phyloP scores from a whole-genome alignment of 2,113 vertebrate species.

The Serranochromis macrocephalus region DNA sequence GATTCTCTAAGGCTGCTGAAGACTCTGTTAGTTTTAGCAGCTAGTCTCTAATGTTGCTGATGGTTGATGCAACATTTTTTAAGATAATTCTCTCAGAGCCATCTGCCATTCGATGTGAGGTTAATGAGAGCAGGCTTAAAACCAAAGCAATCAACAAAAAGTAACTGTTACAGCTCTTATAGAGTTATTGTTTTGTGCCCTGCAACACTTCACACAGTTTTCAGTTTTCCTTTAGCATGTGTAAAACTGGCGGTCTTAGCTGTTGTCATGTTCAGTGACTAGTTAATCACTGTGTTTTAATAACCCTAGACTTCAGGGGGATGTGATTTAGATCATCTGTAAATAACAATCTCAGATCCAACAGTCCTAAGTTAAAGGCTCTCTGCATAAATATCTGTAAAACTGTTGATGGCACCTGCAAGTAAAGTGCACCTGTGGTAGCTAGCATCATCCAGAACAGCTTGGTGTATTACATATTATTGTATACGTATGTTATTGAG shows the following conservation, averaged over 20 bases:
- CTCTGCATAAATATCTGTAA: not conserved
- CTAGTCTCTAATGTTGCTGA: not conserved
- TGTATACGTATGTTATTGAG: not conserved
- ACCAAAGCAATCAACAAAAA: not conserved
- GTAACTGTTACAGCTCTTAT: not conserved
- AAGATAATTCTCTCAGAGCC: not conserved
- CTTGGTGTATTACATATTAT: not conserved
- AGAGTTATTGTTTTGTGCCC: not conserved
- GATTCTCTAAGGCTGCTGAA: not conserved
- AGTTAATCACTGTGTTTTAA: not conserved
- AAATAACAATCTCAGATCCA: not conserved
- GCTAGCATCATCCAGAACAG: not conserved
- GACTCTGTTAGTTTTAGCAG: not conserved
- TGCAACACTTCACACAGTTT: not conserved
- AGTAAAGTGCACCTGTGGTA: not conserved
- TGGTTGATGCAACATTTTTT: not conserved
- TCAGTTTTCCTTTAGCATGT: not conserved
- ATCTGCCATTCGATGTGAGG: not conserved
- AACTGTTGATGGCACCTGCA: not conserved
- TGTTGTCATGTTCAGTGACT: not conserved
- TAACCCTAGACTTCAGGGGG: not conserved
- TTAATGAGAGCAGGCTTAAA: not conserved
- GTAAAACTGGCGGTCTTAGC: not conserved
- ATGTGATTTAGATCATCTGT: not conserved
- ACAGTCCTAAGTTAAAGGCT: not conserved